Evolutionary conservation across 2,888 invertebrate genomes (phyloP).

Genomic region (Meteorus cinctellus): DNA sequence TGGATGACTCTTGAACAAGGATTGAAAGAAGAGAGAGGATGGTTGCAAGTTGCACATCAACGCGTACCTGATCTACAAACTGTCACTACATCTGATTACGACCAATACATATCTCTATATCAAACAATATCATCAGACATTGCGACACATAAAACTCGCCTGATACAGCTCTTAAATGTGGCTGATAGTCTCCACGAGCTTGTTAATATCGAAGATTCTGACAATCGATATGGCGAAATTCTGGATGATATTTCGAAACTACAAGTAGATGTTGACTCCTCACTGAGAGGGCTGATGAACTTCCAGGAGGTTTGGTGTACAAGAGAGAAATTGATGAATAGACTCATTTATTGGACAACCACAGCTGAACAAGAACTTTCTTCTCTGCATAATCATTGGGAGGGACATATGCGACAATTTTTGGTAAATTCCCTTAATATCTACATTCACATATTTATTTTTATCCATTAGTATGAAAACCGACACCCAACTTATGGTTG

Average conservation of each 20-base stretch:
- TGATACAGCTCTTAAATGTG: slow-evolving; percentile 82
- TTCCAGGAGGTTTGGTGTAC: slow-evolving; percentile 87
- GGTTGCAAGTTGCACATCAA: slow-evolving; percentile 89
- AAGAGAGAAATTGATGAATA: slow-evolving; percentile 83
- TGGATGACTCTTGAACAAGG: slow-evolving; percentile 89
- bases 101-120: slow-evolving; percentile 88
- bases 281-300: slow-evolving; percentile 81
- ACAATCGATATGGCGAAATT: slow-evolving; percentile 83
- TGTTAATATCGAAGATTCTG: slow-evolving; percentile 83
- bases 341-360: slow-evolving; percentile 85
- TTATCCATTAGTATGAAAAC: too few species aligned
- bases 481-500: too few species aligned
- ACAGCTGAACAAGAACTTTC: slow-evolving; percentile 83
- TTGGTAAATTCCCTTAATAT: slow-evolving; percentile 76
- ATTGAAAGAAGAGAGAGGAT: slow-evolving; percentile 87
- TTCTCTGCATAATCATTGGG: slow-evolving; percentile 78
- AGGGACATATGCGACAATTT: slow-evolving; percentile 86
- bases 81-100: slow-evolving; percentile 88
- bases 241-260: slow-evolving; percentile 83
- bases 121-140: slow-evolving; percentile 87
- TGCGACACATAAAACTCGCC: slow-evolving; percentile 85
- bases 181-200: slow-evolving; percentile 84
- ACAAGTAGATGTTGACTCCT: slow-evolving; percentile 84
- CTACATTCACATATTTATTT: too few species aligned
- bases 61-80: slow-evolving; percentile 86